Percentiles rank a stretch among this genome's conserved stretches.
phyloP scores from a whole-genome alignment of 2,888 invertebrate genomes.

The Iphiclides podalirius region DNA sequence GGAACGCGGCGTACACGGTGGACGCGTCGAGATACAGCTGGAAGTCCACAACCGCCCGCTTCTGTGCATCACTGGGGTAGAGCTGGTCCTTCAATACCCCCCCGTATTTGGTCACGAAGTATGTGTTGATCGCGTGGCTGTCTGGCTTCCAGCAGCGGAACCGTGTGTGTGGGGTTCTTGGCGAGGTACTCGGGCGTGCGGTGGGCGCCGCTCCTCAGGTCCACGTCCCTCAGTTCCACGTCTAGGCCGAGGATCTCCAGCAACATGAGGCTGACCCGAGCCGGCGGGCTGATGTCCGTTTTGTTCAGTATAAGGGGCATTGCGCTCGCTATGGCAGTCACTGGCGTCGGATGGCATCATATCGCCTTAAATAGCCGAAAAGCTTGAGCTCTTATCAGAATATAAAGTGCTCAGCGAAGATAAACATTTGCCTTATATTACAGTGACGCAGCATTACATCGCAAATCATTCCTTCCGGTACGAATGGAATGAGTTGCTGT shows the following conservation, averaged over 20 bases:
- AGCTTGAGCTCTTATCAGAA: too few relatives aligned
- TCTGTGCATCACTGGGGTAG: conserved; percentile 41
- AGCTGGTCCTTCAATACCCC: conserved; percentile 37
- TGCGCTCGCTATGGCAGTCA: too few relatives aligned
- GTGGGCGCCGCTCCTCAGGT: conserved; percentile 32
- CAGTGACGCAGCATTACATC: too few relatives aligned
- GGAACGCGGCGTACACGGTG: conserved; percentile 34
- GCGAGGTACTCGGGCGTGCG: conserved; percentile 39
- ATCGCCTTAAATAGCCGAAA: too few relatives aligned
- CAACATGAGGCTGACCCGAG: conserved; percentile 41
- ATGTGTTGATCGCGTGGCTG: conserved; percentile 47
- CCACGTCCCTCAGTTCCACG: conserved; percentile 33
- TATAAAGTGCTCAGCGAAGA: too few relatives aligned
- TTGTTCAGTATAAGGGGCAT: too few relatives aligned
- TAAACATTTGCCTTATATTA: too few relatives aligned
- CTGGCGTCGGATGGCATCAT: too few relatives aligned
- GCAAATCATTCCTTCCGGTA: too few relatives aligned
- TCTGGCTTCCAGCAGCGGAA: conserved; percentile 49
- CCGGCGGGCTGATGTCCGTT: conserved; percentile 47
- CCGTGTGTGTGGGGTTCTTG: conserved; percentile 44
- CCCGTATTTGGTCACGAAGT: conserved; percentile 48
- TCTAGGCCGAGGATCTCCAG: conserved; percentile 40
- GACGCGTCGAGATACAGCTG: conserved; percentile 42
- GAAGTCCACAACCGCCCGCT: conserved; percentile 42
- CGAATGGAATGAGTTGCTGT: too few relatives aligned